These are phyloP conservation scores for Actinia equina DNA, from an alignment of 64 coral and sea anemone genomes.

Conservation along the genomic window DNA sequence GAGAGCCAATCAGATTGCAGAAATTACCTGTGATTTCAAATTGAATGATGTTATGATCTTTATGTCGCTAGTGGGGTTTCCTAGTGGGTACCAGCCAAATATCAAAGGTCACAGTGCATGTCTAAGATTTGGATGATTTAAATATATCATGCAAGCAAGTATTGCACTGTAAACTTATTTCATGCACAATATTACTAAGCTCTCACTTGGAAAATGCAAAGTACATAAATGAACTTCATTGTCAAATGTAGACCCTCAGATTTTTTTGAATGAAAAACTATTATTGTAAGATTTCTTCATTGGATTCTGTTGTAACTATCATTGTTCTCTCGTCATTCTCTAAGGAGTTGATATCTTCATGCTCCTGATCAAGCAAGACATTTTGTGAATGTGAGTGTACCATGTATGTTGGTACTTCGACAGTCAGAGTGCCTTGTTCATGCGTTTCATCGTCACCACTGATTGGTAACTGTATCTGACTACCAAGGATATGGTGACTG, in stretches of 20 bases:
- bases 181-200: no score
- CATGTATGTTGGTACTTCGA: conserved; percentile 7
- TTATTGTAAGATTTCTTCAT: neutral
- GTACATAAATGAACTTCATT: neutral
- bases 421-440: conserved; percentile 27
- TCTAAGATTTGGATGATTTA: no score
- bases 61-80: no score
- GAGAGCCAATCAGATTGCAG: no score
- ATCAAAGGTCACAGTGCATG: no score
- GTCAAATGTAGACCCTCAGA: neutral
- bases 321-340: neutral
- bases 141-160: no score
- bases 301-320: neutral
- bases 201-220: no score
- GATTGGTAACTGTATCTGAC: conserved; percentile 71
- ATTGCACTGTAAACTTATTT: no score
- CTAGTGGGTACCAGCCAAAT: no score
- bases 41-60: no score
- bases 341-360: neutral
- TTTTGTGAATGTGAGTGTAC: neutral
- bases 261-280: neutral
- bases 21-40: no score
- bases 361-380: neutral
- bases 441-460: conserved; percentile 35
- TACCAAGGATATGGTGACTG: conserved; percentile 78